Percentiles rank a stretch among this genome's conserved stretches.
Evolutionary conservation across 92 coral and sea anemone species (phyloP).

Genomic region (Palythoa grandiflora): DNA sequence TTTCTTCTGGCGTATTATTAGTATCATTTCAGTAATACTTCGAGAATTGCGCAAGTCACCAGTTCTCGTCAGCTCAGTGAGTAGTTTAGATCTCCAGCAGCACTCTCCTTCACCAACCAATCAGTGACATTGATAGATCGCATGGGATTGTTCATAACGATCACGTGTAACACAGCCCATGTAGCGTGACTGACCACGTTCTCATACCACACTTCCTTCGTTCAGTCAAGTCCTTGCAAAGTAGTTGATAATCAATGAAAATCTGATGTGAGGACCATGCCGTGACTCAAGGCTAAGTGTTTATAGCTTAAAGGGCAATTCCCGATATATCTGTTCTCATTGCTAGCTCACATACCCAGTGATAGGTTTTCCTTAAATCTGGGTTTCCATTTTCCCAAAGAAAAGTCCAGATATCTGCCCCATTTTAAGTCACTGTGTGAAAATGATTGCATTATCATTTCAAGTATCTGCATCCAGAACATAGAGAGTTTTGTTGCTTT

Average conservation of each 20-base stretch:
- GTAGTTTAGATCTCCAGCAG: not conserved
- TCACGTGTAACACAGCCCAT: not conserved
- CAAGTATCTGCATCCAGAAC: not conserved
- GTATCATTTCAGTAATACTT: conserved; percentile 31
- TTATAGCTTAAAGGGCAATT: not conserved
- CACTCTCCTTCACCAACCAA: conserved; percentile 17
- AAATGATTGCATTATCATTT: too few relatives aligned
- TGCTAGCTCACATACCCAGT: not conserved
- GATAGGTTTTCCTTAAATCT: not conserved
- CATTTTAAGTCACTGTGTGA: not conserved
- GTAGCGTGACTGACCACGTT: not conserved
- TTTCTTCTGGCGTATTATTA: conserved; percentile 32
- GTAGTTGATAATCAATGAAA: not conserved
- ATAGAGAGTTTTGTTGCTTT: not conserved
- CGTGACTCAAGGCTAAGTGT: not conserved
- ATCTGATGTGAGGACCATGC: not conserved
- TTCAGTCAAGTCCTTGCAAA: not conserved
- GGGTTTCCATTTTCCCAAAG: not conserved
- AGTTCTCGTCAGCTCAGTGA: not conserved
- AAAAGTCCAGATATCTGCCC: not conserved
- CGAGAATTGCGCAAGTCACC: not conserved
- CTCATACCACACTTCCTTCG: not conserved
- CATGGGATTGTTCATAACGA: not conserved
- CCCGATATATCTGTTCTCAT: not conserved
- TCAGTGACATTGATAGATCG: not conserved